A percentile compares a stretch with the other conserved stretches of the same genome.
Evolutionary conservation across 2,888 invertebrate genomes (phyloP).

Genomic region (Vandiemenella viatica): DNA sequence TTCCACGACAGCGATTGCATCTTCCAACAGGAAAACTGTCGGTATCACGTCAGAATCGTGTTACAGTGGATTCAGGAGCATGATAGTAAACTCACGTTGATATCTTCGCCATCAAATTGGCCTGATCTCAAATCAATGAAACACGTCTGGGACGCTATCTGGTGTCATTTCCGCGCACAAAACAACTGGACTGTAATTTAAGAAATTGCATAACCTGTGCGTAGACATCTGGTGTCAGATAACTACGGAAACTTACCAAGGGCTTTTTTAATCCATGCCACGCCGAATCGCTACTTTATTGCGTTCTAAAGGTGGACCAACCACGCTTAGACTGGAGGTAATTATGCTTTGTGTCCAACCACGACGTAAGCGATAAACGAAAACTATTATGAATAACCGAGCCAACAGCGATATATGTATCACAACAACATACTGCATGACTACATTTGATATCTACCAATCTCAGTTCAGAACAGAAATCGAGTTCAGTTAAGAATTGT

Average conservation of each 20-base stretch:
- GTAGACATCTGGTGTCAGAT: not conserved
- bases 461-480: too few species aligned
- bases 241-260: not conserved
- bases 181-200: not conserved
- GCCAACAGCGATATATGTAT: too few species aligned
- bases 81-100: not conserved
- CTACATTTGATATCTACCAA: too few species aligned
- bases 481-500: too few species aligned
- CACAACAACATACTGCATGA: too few species aligned
- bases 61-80: not conserved
- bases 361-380: too few species aligned
- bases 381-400: too few species aligned
- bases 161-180: not conserved
- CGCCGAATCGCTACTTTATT: not conserved
- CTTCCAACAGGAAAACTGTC: not conserved
- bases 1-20: too few species aligned
- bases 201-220: not conserved
- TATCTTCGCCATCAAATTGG: not conserved
- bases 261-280: not conserved
- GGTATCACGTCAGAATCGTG: not conserved
- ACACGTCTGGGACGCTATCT: not conserved
- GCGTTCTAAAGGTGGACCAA: not conserved
- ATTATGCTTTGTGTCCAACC: too few species aligned
- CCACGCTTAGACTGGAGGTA: too few species aligned
- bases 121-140: not conserved